Evolutionary conservation across 2,888 invertebrate species (phyloP), one percentile per base, ranked within the genome.

Genomic region (Ichneumon xanthorius): DNA sequence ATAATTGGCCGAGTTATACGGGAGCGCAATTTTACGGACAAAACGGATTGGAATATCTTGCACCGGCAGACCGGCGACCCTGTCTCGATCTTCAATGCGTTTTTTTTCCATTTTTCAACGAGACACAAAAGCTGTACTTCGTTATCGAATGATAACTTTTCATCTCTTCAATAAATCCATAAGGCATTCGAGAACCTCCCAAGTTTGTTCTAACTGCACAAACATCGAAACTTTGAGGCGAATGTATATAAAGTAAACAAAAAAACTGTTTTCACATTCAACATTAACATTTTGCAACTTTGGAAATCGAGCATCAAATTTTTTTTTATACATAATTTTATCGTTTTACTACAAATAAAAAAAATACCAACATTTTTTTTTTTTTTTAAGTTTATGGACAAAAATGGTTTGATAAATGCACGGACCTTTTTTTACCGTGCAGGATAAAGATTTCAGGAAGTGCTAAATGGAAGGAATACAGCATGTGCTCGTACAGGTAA

Each of bases 1-100:
- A 84, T 85, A 81, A 85, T 85, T 85, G 85, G 85, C 63, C 68
- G 65, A 79, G 70, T 70, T 85, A 80, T 72, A 16, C 72, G 67
- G 68, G 61, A 68, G 26, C 65, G 37, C 50, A 40, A 33, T 9
- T 73, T 40, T 40, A 11, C 45, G 61, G n/a, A n/a, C 16, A 26
- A 45, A 73, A 61, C 4, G 45, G 61, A 65, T 22, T 30, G 26
- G 16, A 33, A 30, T 63, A 33, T 33, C 33, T n/a, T 11, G 4
- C 63, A 30, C 2, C 14, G 26, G 14, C 33, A 16, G 30, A 22
- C 30, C 30, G 22, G 26, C 11, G 16, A 63, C n/a, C 16, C 16
- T 6, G 14, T 48, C 14, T 48, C 63, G 30, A 33, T 33, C 16
- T 6, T 63, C 26, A 22, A 26, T 26, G 11, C 14, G n/a, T 26